Evolutionary conservation across 2,797 vertebrate genomes (phyloP).

Genomic region (Taenioides sp.): DNA sequence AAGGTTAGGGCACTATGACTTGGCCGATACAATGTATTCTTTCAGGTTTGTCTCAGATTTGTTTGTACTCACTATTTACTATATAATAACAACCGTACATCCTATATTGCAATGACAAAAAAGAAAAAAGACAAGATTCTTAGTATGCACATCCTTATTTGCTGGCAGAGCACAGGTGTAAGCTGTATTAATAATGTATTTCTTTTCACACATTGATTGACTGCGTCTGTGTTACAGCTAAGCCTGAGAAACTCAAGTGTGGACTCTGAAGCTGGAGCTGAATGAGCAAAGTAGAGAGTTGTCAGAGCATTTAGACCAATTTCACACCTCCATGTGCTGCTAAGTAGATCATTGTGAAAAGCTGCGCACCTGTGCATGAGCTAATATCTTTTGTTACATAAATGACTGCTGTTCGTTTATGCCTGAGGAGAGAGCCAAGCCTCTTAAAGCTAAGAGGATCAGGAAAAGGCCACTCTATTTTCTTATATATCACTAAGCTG

Average conservation of each 20-base stretch:
- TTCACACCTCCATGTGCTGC: constrained; percentile 7
- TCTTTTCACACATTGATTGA: not conserved
- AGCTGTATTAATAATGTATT: constrained; percentile 5
- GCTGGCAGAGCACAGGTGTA: not conserved
- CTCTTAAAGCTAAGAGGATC: constrained; percentile 19
- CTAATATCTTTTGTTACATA: constrained; percentile 29
- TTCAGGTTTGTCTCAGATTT: not conserved
- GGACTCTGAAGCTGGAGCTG: not conserved
- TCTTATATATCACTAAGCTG: not conserved
- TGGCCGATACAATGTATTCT: not conserved
- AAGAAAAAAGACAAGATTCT: not conserved
- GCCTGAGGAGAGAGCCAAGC: constrained; percentile 12
- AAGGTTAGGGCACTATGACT: not conserved
- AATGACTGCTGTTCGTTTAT: constrained; percentile 27
- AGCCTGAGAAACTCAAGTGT: not conserved
- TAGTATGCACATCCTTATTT: not conserved
- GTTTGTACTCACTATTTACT: not conserved
- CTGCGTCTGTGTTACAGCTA: constrained; percentile 2
- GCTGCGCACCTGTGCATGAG: constrained; percentile 14
- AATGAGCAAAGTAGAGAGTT: constrained; percentile 1
- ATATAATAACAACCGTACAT: not conserved
- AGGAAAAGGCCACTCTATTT: constrained; percentile 18
- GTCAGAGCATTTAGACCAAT: constrained; percentile 15
- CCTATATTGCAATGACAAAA: not conserved
- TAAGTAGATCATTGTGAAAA: constrained; percentile 10